Evolutionary conservation across 2,888 invertebrate species (phyloP).

Genomic region (Ochropleura leucogaster): DNA sequence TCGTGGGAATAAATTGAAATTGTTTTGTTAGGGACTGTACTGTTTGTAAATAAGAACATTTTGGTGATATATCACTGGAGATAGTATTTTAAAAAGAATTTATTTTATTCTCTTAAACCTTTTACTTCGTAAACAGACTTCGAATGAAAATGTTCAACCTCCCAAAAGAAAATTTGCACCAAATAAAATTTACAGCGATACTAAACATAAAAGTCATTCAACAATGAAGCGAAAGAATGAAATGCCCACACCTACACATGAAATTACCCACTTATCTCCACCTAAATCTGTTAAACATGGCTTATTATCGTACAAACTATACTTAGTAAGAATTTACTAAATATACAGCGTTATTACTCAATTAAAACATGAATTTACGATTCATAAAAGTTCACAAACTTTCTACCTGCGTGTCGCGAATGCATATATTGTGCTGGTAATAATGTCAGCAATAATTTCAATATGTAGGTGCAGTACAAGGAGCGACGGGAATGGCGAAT

Average conservation of each 20-base stretch:
- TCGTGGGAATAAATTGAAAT: conserved; percentile 76
- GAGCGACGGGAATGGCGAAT: conserved; percentile 58
- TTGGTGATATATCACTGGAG: conserved; percentile 39
- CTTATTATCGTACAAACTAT: conserved; percentile 60
- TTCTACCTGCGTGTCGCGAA: conserved; percentile 68
- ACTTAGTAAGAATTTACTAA: conserved; percentile 62
- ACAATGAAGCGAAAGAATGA: conserved; percentile 45
- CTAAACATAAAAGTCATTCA: conserved; percentile 49
- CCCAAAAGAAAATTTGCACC: conserved; percentile 32
- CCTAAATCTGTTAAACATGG: conserved; percentile 60
- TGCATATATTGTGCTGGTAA: conserved; percentile 67
- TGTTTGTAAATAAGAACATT: conserved; percentile 45
- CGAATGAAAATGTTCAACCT: background rate
- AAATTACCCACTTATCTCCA: conserved; percentile 59
- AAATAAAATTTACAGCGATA: conserved; percentile 41
- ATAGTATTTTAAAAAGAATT: conserved; percentile 9
- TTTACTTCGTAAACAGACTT: conserved; percentile 1
- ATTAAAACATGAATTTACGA: conserved; percentile 69
- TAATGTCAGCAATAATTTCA: conserved; percentile 67
- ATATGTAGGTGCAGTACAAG: conserved; percentile 66
- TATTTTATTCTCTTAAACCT: conserved; percentile 29
- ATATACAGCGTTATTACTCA: conserved; percentile 67
- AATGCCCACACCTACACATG: conserved; percentile 48
- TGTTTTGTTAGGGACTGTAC: conserved; percentile 64
- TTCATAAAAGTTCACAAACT: conserved; percentile 69